A percentile compares a stretch with the other conserved stretches of the same genome.
phyloP scores from a whole-genome alignment of 2,888 invertebrate species.

The Chelonus formosanus region DNA sequence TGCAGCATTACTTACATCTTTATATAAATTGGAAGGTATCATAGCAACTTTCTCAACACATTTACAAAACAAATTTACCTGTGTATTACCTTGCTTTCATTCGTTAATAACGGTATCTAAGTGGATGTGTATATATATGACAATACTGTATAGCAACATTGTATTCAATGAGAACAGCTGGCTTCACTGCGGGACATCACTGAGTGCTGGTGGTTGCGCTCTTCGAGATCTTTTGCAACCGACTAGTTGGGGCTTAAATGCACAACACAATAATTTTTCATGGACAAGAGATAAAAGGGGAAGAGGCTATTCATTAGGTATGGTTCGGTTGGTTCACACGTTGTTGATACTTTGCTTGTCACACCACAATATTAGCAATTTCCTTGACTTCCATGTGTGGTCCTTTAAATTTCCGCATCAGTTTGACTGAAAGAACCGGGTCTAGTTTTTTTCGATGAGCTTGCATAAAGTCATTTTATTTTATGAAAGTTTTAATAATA shows the following conservation, averaged over 20 bases:
- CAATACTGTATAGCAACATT: conserved; percentile 15
- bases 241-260: conserved; percentile 37
- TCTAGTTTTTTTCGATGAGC: too few relatives aligned
- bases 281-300: conserved; percentile 54
- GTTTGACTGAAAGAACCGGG: too few relatives aligned
- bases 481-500: too few relatives aligned
- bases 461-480: too few relatives aligned
- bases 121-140: conserved; percentile 19
- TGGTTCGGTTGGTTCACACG: conserved; percentile 64
- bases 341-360: conserved; percentile 61
- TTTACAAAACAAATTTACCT: conserved; percentile 13
- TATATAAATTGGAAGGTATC: neutral
- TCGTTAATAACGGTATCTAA: conserved; percentile 31
- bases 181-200: conserved; percentile 45
- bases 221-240: conserved; percentile 19
- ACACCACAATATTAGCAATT: conserved; percentile 57
- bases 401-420: too few relatives aligned
- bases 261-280: conserved; percentile 62
- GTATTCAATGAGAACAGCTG: conserved; percentile 36
- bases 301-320: conserved; percentile 63
- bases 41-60: conserved; percentile 24
- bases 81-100: conserved; percentile 16
- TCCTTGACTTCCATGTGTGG: too few relatives aligned
- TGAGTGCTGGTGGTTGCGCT: conserved; percentile 43
- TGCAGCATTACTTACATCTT: neutral